Conservation (phyloP, 2,888 invertebrate species). For the Agrilus mali region DNA sequence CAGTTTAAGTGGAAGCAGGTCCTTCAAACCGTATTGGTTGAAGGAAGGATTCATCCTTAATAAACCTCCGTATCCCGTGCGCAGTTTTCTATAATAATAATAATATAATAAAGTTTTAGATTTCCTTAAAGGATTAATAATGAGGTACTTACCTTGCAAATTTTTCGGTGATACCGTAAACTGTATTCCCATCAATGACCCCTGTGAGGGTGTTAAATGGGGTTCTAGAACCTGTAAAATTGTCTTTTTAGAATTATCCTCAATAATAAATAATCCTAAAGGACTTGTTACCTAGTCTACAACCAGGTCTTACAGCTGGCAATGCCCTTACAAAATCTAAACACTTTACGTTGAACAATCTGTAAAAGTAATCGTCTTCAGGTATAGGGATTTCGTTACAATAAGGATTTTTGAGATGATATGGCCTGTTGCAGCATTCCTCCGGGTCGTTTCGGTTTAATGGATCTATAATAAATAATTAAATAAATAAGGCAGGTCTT, state of each 20-base stretch:
- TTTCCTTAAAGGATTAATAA: background rate
- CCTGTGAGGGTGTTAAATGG: conserved; percentile 82
- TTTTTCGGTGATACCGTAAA: conserved; percentile 76
- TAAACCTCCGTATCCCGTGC: conserved; percentile 70
- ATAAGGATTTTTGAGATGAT: conserved; percentile 76
- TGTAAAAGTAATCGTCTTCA: conserved; percentile 84
- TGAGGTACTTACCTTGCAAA: conserved; percentile 57
- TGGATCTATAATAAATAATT: conserved; percentile 46
- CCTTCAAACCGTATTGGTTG: conserved; percentile 75
- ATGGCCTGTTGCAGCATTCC: conserved; percentile 75
- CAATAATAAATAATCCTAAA: background rate
- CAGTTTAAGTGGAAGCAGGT: conserved; percentile 73
- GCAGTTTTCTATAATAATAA: conserved; percentile 49
- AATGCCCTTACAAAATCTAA: conserved; percentile 84
- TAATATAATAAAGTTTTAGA: background rate
- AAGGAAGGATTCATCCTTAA: conserved; percentile 84
- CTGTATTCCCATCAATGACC: conserved; percentile 77
- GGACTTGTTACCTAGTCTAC: conserved; percentile 56
- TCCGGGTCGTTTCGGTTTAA: conserved; percentile 80
- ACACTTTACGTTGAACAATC: conserved; percentile 70
- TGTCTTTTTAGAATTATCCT: background rate
- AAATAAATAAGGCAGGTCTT: no score
- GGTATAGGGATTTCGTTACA: conserved; percentile 83
- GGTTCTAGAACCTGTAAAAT: conserved; percentile 55
- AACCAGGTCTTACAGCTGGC: conserved; percentile 77